Percentiles rank a stretch among this genome's conserved stretches.
These are phyloP conservation scores for human DNA, from an alignment of 2,113 vertebrate species.

Conservation along the genomic window GRCh38 chr19:32527001-32527500, in stretches of 20 bases:
- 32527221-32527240: neutral
- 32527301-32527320: neutral
- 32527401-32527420: neutral
- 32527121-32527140: neutral
- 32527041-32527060: neutral
- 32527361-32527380: rapidly evolving
- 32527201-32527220: neutral
- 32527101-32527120: neutral
- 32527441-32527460: neutral
- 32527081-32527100: neutral
- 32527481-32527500: neutral
- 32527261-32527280: neutral
- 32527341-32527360: neutral
- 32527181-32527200: neutral
- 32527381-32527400: neutral
- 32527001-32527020: neutral
- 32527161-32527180: neutral
- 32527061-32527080: neutral
- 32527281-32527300: neutral
- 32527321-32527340: neutral
- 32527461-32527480: neutral
- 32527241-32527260: neutral
- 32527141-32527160: neutral
- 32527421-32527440: neutral
- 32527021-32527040: neutral